phyloP scores from a whole-genome alignment of 1,140 invertebrate species.

The Dendroctonus ponderosae region DNA sequence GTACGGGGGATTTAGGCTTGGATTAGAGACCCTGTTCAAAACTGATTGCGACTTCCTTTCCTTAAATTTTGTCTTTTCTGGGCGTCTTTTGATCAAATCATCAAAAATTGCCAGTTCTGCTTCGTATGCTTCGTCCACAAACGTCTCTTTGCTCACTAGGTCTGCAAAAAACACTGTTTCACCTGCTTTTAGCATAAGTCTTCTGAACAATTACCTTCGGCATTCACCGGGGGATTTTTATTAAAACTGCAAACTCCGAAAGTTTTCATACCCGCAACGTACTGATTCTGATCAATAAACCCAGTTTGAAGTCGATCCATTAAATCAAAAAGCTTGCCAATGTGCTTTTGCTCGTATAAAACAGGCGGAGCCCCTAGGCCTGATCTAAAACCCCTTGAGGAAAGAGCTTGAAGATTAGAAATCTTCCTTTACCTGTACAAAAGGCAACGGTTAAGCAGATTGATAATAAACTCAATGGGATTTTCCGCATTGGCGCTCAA shows the following conservation, averaged over 20 bases:
- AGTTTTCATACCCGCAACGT: slow-evolving; percentile 41
- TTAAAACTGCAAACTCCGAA: slow-evolving; percentile 41
- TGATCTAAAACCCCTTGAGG: slow-evolving; percentile 18
- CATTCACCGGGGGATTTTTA: slow-evolving; percentile 31
- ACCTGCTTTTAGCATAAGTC: not conserved
- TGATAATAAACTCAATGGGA: slow-evolving; percentile 53
- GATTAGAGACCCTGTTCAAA: slow-evolving; percentile 12
- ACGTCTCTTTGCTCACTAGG: slow-evolving; percentile 33
- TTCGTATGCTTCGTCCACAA: slow-evolving; percentile 40
- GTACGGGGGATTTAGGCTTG: slow-evolving; percentile 14
- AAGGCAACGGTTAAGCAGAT: slow-evolving; percentile 54
- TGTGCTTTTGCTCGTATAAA: slow-evolving; percentile 46
- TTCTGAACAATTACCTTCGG: slow-evolving; percentile 25
- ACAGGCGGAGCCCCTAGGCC: slow-evolving; percentile 52
- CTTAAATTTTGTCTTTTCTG: slow-evolving; percentile 7
- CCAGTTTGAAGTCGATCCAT: slow-evolving; percentile 45
- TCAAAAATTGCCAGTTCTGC: slow-evolving; percentile 29
- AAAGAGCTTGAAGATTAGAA: not conserved
- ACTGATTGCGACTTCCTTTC: not conserved
- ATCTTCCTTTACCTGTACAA: slow-evolving; percentile 47
- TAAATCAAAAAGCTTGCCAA: slow-evolving; percentile 42
- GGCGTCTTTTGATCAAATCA: slow-evolving; percentile 32
- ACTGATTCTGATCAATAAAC: slow-evolving; percentile 44
- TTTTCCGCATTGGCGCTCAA: slow-evolving; percentile 50
- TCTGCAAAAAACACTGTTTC: not conserved